These are phyloP conservation scores for Ligdia adustata DNA, from an alignment of 2,888 invertebrate species.

Conservation along the genomic window DNA sequence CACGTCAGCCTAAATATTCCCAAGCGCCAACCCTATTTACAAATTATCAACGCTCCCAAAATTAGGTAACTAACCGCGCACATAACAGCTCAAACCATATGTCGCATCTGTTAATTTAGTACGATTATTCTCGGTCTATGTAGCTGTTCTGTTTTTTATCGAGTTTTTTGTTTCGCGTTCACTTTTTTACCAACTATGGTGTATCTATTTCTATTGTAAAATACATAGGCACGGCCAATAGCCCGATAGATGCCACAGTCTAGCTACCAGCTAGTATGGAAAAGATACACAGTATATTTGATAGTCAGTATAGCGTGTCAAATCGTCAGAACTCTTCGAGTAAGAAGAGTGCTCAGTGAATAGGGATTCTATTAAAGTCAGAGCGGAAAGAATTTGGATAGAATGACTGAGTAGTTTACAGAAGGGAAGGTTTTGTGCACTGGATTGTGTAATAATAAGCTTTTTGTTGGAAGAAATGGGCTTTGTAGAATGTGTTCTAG, in stretches of 20 bases:
- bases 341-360: constrained; percentile 35
- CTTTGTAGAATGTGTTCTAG: constrained; percentile 13
- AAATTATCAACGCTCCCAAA: constrained; percentile 8
- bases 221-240: constrained; percentile 34
- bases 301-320: constrained; percentile 33
- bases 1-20: too few relatives aligned
- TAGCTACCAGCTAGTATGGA: too few relatives aligned
- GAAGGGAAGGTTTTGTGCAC: constrained; percentile 31
- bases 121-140: constrained; percentile 36
- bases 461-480: constrained; percentile 19
- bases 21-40: constrained; percentile 1
- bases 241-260: constrained; percentile 15
- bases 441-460: constrained; percentile 31
- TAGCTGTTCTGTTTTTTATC: constrained; percentile 33
- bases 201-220: constrained; percentile 31
- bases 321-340: constrained; percentile 34
- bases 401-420: constrained; percentile 36
- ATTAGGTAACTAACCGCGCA: constrained; percentile 2
- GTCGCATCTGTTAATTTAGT: constrained; percentile 36
- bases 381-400: constrained; percentile 34
- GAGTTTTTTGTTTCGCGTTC: constrained; percentile 32
- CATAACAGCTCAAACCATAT: constrained; percentile 26
- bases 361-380: constrained; percentile 38
- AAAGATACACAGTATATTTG: neutral
- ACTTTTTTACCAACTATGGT: constrained; percentile 30